Conservation (phyloP, 2,888 invertebrate species). For the Drosophila anomelani region DNA sequence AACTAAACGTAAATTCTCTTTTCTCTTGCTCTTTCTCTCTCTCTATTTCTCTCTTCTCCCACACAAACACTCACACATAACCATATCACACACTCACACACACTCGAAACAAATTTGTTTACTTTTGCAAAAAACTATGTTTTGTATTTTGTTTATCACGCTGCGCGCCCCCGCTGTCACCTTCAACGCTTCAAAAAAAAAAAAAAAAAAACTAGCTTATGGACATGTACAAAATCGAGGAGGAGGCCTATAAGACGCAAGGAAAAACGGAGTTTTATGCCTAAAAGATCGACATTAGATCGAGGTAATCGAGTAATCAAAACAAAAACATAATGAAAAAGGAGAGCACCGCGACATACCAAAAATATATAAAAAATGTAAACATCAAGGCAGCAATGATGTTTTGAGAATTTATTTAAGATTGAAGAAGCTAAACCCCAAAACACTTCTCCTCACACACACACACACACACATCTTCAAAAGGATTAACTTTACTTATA, state of each 20-base stretch:
- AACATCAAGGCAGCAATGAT: conserved; percentile 12
- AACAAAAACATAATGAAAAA: conserved; percentile 9
- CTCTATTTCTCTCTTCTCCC: conserved; percentile 18
- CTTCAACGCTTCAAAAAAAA: conserved; percentile 35
- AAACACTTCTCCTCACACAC: conserved; percentile 13
- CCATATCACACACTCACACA: conserved; percentile 21
- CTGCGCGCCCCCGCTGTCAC: conserved; percentile 54
- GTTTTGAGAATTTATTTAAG: conserved; percentile 23
- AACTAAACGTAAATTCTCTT: conserved; percentile 31
- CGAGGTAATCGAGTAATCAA: conserved; percentile 19
- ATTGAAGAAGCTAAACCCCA: conserved; percentile 32
- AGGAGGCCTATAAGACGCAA: conserved; percentile 94
- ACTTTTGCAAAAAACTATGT: conserved; percentile 40
- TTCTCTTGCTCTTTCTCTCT: conserved; percentile 26
- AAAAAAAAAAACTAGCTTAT: conserved; percentile 87
- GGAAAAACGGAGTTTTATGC: conserved; percentile 96
- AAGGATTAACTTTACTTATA: conserved; percentile 30
- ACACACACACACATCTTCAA: conserved; percentile 26
- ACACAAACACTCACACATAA: conserved; percentile 11
- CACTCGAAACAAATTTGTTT: conserved; percentile 32
- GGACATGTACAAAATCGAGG: conserved; percentile 97
- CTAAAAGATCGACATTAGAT: conserved; percentile 85
- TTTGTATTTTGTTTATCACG: conserved; percentile 49
- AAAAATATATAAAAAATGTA: conserved; percentile 5
- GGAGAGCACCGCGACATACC: conserved; percentile 37